Percentiles rank a stretch among this genome's conserved stretches.
phyloP scores from a whole-genome alignment of 1,140 invertebrate genomes.

The Lasioglossum baleicum region DNA sequence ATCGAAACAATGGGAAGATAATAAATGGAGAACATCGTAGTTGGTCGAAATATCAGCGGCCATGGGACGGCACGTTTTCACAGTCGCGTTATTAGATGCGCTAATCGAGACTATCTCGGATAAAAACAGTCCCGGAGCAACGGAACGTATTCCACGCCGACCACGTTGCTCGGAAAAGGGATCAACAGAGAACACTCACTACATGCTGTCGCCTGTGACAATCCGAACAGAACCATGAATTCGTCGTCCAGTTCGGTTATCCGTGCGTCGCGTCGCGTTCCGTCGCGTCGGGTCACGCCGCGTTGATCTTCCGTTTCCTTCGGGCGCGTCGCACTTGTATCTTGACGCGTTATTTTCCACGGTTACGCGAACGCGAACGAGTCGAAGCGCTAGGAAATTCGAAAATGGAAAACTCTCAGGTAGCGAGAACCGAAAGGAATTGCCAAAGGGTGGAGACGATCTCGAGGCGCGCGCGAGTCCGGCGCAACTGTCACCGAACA shows the following conservation, averaged over 20 bases:
- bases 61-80: too few species aligned
- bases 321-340: not conserved
- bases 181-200: not conserved
- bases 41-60: too few species aligned
- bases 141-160: too few species aligned
- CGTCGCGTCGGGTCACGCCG: too few species aligned
- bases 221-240: not conserved
- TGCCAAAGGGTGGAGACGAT: not conserved
- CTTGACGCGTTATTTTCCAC: not conserved
- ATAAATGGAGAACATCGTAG: too few species aligned
- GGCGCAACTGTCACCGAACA: slow-evolving; percentile 61
- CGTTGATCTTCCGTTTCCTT: too few species aligned
- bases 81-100: too few species aligned
- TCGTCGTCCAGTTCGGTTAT: not conserved
- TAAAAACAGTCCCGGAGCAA: too few species aligned
- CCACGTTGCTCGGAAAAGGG: too few species aligned
- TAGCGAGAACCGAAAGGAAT: not conserved
- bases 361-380: not conserved
- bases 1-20: too few species aligned
- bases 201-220: not conserved
- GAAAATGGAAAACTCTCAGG: not conserved
- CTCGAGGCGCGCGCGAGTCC: not conserved
- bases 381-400: not conserved
- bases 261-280: too few species aligned
- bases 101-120: too few species aligned